Evolutionary conservation across 1,140 invertebrate genomes (phyloP).

Genomic region (Bombus impatiens): DNA sequence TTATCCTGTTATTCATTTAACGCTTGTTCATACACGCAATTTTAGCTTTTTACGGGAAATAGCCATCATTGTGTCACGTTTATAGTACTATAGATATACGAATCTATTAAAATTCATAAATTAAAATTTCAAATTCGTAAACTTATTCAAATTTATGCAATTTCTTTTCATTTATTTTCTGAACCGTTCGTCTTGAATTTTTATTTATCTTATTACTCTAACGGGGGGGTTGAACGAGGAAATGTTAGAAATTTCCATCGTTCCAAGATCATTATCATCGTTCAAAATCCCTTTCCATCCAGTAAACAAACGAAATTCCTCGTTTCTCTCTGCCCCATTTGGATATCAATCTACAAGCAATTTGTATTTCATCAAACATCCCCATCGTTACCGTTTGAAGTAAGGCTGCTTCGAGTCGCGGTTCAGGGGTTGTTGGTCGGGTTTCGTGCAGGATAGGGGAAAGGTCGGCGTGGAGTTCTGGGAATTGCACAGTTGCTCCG

Average conservation of each 20-base stretch:
- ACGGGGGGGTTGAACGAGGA: neutral
- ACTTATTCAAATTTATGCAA: neutral
- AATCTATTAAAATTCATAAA: neutral
- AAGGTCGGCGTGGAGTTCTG: constrained; percentile 74
- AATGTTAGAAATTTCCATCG: neutral
- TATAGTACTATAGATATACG: too few relatives aligned
- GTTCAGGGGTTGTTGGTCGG: constrained; percentile 75
- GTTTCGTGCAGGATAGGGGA: constrained; percentile 80
- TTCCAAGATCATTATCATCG: too few relatives aligned
- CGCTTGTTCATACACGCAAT: too few relatives aligned
- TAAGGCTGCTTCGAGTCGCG: constrained; percentile 76
- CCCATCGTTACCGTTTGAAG: constrained; percentile 77
- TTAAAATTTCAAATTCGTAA: neutral
- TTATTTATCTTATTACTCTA: neutral
- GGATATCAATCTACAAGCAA: neutral
- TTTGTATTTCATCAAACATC: neutral
- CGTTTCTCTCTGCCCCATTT: neutral
- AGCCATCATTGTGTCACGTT: too few relatives aligned
- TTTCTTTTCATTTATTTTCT: neutral
- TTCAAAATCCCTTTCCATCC: neutral
- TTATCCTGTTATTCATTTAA: neutral
- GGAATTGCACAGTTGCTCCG: constrained; percentile 76
- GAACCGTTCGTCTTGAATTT: neutral
- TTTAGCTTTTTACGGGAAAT: too few relatives aligned
- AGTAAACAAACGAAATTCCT: too few relatives aligned